phyloP scores from a whole-genome alignment of 1,140 invertebrate species.

The Drosophila seguyi region DNA sequence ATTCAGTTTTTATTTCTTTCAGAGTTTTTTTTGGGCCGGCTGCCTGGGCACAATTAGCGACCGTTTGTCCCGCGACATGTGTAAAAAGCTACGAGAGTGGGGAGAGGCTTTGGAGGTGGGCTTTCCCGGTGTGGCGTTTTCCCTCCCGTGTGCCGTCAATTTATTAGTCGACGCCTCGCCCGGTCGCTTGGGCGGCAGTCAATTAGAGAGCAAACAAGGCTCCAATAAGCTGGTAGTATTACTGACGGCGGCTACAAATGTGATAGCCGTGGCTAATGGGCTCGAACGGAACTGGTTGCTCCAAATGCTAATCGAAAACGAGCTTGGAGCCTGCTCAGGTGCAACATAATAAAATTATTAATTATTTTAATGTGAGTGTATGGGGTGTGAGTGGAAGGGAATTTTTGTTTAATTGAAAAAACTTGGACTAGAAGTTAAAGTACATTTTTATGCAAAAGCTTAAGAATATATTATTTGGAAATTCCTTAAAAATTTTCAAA shows the following conservation, averaged over 20 bases:
- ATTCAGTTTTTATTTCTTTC: slow-evolving; percentile 1
- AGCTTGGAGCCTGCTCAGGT: neutral
- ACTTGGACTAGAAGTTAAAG: neutral
- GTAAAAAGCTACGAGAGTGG: slow-evolving; percentile 45
- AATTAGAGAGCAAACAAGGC: slow-evolving; percentile 53
- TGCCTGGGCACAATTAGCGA: slow-evolving; percentile 67
- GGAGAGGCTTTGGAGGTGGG: slow-evolving; percentile 41
- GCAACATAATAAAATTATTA: slow-evolving; percentile 21
- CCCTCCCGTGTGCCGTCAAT: slow-evolving; percentile 20
- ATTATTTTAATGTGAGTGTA: slow-evolving; percentile 3
- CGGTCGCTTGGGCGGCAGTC: slow-evolving; percentile 46
- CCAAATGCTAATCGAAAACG: slow-evolving; percentile 17
- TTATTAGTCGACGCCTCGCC: slow-evolving; percentile 36
- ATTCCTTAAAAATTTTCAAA: neutral
- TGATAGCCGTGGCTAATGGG: slow-evolving; percentile 31
- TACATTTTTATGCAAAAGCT: neutral
- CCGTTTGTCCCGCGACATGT: slow-evolving; percentile 63
- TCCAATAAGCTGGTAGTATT: slow-evolving; percentile 33
- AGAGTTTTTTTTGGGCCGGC: slow-evolving; percentile 34
- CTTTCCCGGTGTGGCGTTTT: slow-evolving; percentile 29
- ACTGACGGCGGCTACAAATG: slow-evolving; percentile 4
- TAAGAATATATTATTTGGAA: neutral
- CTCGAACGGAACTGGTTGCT: slow-evolving; percentile 29
- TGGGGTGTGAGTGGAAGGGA: neutral
- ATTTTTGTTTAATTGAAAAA: neutral